Evolutionary conservation across 2,888 invertebrate genomes (phyloP), one percentile per base, ranked within the genome.

Genomic region (Hololepta plana): DNA sequence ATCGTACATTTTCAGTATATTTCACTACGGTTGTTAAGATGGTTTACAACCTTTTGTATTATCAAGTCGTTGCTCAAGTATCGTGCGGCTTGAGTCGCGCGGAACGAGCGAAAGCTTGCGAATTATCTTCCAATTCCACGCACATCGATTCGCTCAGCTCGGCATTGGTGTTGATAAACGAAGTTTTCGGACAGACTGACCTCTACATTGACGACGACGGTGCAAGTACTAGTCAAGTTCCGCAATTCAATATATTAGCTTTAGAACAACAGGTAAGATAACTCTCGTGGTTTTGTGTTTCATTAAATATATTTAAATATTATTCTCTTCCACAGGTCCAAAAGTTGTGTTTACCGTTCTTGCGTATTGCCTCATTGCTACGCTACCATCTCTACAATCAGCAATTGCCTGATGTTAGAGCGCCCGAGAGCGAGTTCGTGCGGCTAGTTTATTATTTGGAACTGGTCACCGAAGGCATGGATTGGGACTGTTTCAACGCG

Each of bases 1-100:
- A 5, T n/a, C 6, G 12, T 32, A 34, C 32, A 35, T 29, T 59
- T 60, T 2, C 63, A 88, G 90, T 76, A 26, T 87, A 87, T 51
- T 90, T 82, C 57, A 79, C 79, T 2, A 76, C 79, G 47, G 72
- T 90, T 43, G 81, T 90, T 2, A 77, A 80, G 50, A 73, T 80
- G 36, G 64, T 90, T 36, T 93, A 84, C 62, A 84, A 90, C 51
- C 64, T 91, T 35, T 62, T 79, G 32, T 88, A 84, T 59, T 77
- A 90, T 53, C 90, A 91, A 64, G 74, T 85, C 24, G 68, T 88
- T 35, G 68, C 77, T 27, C 81, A 82, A 54, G 60, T 87, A 34
- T 70, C 74, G 28, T 74, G 75, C 35, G 63, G 62, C 35, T 59
- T 76, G 44, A 66, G 67, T 20, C 67, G 70, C 23, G 59, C 59